Conservation (phyloP, 1,140 invertebrate species). For the Pseudomyrmex gracilis region DNA sequence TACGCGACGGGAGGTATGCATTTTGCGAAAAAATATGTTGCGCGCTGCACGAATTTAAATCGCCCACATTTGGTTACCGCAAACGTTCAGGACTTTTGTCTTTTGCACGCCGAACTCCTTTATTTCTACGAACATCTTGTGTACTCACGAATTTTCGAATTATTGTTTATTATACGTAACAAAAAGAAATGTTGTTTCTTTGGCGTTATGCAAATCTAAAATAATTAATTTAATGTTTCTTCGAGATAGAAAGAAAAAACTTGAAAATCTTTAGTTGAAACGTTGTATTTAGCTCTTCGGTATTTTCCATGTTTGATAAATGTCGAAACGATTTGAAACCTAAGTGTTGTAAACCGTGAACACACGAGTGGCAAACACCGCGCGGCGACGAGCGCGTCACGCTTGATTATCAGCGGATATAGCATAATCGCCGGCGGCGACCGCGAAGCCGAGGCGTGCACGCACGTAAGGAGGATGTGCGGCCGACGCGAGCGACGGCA, state of each 20-base stretch:
- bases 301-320: too few species aligned
- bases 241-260: too few species aligned
- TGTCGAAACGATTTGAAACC: too few species aligned
- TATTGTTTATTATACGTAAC: neutral
- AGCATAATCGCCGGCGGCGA: slow-evolving; percentile 26
- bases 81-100: neutral
- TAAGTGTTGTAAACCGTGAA: slow-evolving; percentile 28
- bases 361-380: neutral
- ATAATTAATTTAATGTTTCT: too few species aligned
- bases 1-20: slow-evolving; percentile 4
- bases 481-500: slow-evolving; percentile 9
- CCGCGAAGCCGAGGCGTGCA: slow-evolving; percentile 29
- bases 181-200: too few species aligned
- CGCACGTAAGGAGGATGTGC: slow-evolving; percentile 24
- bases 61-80: slow-evolving; percentile 5
- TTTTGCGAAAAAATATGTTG: slow-evolving; percentile 24
- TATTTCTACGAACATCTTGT: neutral
- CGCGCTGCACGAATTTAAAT: slow-evolving; percentile 51
- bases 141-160: neutral
- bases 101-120: neutral
- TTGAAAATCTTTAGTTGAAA: too few species aligned
- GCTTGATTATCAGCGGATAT: slow-evolving; percentile 54
- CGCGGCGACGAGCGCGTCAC: neutral
- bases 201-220: too few species aligned
- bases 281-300: too few species aligned